Evolutionary conservation across 1,140 invertebrate genomes (phyloP), one percentile per base, ranked within the genome.

Genomic region (Zaprionus tsacasi): DNA sequence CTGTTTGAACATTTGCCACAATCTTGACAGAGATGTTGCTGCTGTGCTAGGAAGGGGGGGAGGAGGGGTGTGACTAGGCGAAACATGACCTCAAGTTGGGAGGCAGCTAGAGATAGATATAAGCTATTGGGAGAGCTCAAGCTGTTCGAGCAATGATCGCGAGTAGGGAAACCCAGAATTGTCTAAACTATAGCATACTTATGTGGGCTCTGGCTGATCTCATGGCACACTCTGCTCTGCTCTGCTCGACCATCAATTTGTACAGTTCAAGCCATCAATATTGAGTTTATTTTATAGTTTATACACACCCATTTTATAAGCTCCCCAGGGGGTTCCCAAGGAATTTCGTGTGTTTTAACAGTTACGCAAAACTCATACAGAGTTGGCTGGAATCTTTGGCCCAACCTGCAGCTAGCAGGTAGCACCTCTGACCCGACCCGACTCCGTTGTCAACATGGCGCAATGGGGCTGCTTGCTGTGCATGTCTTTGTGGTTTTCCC

Each of bases 401-500:
- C 12, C 25, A 17, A 35, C 6, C 38, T 48, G 38, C 38, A 13
- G 45, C 45, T n/a, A 17, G 45, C 10, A 11, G 38, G n/a, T 6
- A 11, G 2, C 43, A 12, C 5, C 55, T 6, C 12, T 5, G 71
- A 35, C 36, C 15, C 36, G 21, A 13, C 17, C 7, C 33, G 17
- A 11, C 45, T 8, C 13, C 4, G 72, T 54, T 70, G 72, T 70
- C 59, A 70, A 70, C 67, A 56, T 58, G 72, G 27, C 64, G 21
- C 21, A 21, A 21, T 2, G 72, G 36, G 56, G 67, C 38, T 70
- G 72, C 67, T 75, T 75, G 72, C 67, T 60, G 66, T 79, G 65
- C 71, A 79, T 86, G 79, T 82, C 72, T 76, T 79, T 86, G 79
- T 82, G 83, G 82, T 77, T 79, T 75, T 74, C 72, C 74, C 59